A percentile compares a stretch with the other conserved stretches of the same genome.
These are phyloP conservation scores for Mormoops blainvillei DNA, from an alignment of 2,113 vertebrate species.

Conservation along the genomic window DNA sequence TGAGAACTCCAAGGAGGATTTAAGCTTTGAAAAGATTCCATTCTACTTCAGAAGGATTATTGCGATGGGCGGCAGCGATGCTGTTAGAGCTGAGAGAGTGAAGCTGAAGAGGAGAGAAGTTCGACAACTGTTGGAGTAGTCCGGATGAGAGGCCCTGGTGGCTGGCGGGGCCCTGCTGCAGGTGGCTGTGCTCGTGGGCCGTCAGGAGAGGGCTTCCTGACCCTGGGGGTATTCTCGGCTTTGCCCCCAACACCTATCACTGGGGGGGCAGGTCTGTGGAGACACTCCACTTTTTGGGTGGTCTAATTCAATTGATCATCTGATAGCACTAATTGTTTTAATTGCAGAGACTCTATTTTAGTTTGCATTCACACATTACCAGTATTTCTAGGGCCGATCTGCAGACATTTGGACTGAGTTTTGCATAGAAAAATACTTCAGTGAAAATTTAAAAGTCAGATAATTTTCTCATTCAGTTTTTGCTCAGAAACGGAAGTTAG, in stretches of 20 bases:
- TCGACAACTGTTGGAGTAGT: background rate
- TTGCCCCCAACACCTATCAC: background rate
- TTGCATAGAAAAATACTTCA: background rate
- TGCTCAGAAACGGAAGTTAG: background rate
- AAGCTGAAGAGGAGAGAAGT: background rate
- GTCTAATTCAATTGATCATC: background rate
- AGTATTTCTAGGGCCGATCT: background rate
- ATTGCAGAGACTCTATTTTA: background rate
- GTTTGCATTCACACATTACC: background rate
- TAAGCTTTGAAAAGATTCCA: background rate
- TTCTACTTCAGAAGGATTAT: background rate
- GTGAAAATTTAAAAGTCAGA: background rate
- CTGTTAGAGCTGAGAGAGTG: background rate
- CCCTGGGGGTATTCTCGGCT: background rate
- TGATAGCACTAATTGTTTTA: background rate
- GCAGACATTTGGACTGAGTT: background rate
- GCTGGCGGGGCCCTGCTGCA: rapidly evolving
- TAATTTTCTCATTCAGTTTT: background rate
- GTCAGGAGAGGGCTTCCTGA: background rate
- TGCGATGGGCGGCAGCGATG: background rate
- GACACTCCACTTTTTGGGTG: rapidly evolving
- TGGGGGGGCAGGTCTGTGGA: background rate
- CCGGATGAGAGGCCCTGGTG: rapidly evolving
- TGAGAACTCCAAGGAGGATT: background rate
- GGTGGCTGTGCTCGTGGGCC: background rate